Percentiles rank a stretch among this genome's conserved stretches.
Conservation (phyloP, 2,113 vertebrate species). For the Ictalurus punctatus region DNA sequence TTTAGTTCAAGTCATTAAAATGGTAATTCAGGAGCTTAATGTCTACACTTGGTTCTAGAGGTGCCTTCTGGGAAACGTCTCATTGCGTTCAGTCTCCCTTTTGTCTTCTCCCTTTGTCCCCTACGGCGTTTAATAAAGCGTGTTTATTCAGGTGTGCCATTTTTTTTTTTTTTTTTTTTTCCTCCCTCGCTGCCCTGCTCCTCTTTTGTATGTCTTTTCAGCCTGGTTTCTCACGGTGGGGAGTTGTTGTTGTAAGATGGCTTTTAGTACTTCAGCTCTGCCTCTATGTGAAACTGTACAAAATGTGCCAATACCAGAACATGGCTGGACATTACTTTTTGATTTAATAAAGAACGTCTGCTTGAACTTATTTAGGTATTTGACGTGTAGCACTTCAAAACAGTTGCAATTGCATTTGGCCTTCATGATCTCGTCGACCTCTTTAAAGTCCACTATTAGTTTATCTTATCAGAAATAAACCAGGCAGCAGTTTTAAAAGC, state of each 20-base stretch:
- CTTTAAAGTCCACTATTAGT: not conserved
- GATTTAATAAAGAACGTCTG: not conserved
- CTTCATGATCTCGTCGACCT: not conserved
- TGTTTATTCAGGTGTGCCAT: slow-evolving; percentile 47
- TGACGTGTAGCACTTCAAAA: not conserved
- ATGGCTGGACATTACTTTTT: not conserved
- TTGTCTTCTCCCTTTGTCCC: not conserved
- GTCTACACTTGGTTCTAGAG: not conserved
- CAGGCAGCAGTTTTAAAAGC: not conserved
- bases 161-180: too few species aligned
- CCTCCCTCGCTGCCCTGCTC: not conserved
- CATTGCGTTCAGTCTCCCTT: not conserved
- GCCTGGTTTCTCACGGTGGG: not conserved
- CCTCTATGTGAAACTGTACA: not conserved
- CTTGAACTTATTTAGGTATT: not conserved
- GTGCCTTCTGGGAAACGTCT: not conserved
- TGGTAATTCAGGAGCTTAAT: not conserved
- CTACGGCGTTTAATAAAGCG: not conserved
- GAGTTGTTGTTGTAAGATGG: not conserved
- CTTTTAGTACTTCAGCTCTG: not conserved
- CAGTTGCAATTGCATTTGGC: not conserved
- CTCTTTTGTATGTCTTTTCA: not conserved
- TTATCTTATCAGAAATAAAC: not conserved
- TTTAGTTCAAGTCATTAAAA: not conserved
- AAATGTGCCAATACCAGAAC: not conserved